Evolutionary conservation across 2,797 vertebrate species (phyloP).

Genomic region (Phalloptychus januarius): DNA sequence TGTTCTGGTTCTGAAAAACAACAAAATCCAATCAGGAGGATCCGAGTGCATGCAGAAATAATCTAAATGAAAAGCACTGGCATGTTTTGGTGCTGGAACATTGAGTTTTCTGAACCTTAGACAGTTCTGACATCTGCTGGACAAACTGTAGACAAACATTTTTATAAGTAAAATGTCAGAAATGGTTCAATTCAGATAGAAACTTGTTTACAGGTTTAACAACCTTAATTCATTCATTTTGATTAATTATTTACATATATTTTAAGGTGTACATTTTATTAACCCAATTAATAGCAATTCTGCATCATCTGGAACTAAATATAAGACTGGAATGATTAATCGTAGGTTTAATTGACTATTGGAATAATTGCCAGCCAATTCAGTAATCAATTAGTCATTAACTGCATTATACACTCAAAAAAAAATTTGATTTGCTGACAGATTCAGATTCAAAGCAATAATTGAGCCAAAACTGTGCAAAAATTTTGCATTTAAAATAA

Average conservation of each 20-base stretch:
- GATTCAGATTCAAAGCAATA: too few relatives aligned
- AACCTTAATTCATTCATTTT: too few relatives aligned
- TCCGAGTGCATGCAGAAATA: neutral
- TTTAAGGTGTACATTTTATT: too few relatives aligned
- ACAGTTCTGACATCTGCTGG: conserved; percentile 18
- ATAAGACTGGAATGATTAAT: neutral
- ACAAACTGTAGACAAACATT: neutral
- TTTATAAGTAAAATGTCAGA: neutral
- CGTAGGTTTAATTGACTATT: neutral
- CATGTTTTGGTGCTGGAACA: neutral
- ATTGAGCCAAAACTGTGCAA: too few relatives aligned
- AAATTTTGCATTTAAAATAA: too few relatives aligned
- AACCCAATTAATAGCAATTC: neutral
- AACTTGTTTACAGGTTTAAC: neutral
- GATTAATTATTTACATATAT: too few relatives aligned
- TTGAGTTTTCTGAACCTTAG: neutral
- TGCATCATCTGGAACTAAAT: neutral
- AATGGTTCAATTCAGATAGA: neutral
- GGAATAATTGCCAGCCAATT: neutral
- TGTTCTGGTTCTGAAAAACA: conserved; percentile 34
- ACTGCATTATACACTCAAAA: neutral
- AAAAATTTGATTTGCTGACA: too few relatives aligned
- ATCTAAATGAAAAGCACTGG: neutral
- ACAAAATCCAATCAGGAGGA: conserved; percentile 7
- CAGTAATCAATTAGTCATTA: neutral